Evolutionary conservation across 1,140 invertebrate genomes (phyloP), one percentile per base, ranked within the genome.

Genomic region (Pogonognathellus flavescens): DNA sequence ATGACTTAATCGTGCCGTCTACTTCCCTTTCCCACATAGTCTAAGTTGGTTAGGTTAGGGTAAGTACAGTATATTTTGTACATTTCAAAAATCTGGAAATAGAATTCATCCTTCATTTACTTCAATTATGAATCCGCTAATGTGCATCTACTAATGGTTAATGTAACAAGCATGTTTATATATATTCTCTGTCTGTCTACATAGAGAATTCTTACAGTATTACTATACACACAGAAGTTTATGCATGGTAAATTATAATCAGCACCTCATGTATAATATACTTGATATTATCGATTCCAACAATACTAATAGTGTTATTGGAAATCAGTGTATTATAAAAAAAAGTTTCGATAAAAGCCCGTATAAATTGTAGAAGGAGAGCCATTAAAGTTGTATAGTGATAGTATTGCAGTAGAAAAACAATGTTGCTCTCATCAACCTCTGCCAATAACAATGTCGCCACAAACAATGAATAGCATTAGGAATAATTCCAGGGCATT

Each of bases 391-490:
- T 18, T n/a, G 14, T 31, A 76, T 14, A 76, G n/a, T 76, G 31
- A 25, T n/a, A 50, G 31, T 76, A 76, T n/a, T 9, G 14, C 13
- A 5, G 25, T 66, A 25, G 70, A 50, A 76, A 76, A 76, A 76
- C 70, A 76, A 76, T 76, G 70, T 76, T 76, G 70, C 16, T 76
- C 70, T 76, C 31, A 49, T 76, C 70, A 76, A 25, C 9, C 62
- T 76, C 14, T 76, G 70, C 62, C 62, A 66, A 66, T 66, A 76
- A 50, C 70, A 76, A 76, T 76, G 70, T 76, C 70, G 11, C n/a
- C 13, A 31, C 70, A 76, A 76, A 76, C 70, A 76, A 76, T 76
- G 70, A 76, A 76, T 76, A 76, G 70, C 70, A 76, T 76, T 76
- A 76, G 70, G 25, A 76, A 76, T 76, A 76, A 76, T 76, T 76